A percentile compares a stretch with the other conserved stretches of the same genome.
These are phyloP conservation scores for Centropus unirufus DNA, from an alignment of 2,113 vertebrate species.

Conservation along the genomic window DNA sequence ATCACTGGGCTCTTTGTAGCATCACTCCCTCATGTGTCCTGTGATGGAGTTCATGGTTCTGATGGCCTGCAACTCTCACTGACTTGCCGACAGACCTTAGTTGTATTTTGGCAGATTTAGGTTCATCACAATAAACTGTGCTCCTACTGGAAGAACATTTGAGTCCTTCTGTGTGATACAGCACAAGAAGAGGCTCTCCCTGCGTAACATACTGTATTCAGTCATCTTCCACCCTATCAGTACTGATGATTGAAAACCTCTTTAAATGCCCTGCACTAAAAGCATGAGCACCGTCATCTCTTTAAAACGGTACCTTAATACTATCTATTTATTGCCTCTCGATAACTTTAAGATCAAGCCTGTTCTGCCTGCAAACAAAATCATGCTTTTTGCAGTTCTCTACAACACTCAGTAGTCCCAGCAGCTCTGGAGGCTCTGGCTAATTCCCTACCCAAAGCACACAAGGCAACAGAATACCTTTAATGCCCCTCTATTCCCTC, in stretches of 20 bases:
- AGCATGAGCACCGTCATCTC: neutral
- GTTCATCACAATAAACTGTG: neutral
- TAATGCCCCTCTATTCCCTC: neutral
- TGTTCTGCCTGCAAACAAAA: neutral
- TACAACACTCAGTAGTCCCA: neutral
- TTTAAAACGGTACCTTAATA: neutral
- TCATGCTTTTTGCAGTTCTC: neutral
- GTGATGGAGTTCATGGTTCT: neutral
- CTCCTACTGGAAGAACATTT: neutral
- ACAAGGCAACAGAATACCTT: neutral
- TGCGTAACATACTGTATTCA: neutral
- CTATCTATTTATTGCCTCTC: neutral
- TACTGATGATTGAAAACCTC: neutral
- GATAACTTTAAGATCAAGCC: neutral
- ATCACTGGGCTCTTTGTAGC: neutral
- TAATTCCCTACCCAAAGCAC: neutral
- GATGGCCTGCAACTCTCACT: neutral
- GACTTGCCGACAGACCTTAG: neutral
- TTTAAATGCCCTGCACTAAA: neutral
- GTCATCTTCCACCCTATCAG: accelerated
- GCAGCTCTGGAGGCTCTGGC: neutral
- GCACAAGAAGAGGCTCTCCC: neutral
- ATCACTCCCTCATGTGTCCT: neutral
- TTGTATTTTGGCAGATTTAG: neutral
- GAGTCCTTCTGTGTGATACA: neutral